A percentile compares a stretch with the other conserved stretches of the same genome.
phyloP scores from a whole-genome alignment of 2,797 vertebrate genomes.

The Dendrocincla tyrannina region DNA sequence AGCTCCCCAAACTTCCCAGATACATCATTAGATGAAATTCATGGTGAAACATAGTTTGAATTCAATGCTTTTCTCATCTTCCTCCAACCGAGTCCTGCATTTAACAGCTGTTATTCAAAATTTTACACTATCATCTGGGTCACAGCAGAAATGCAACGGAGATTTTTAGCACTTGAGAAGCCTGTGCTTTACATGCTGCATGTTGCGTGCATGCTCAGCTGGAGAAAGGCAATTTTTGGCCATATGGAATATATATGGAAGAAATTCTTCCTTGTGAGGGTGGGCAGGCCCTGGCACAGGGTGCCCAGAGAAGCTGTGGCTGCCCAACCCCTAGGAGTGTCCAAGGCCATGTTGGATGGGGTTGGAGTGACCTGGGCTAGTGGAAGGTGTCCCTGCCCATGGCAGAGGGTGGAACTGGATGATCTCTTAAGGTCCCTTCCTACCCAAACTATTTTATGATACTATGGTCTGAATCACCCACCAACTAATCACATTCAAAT shows the following conservation, averaged over 20 bases:
- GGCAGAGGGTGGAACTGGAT: not conserved
- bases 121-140: not conserved
- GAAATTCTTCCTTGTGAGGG: not conserved
- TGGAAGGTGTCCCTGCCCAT: not conserved
- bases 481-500: not conserved
- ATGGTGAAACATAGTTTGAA: not conserved
- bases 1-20: not conserved
- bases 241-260: not conserved
- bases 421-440: not conserved
- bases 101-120: not conserved
- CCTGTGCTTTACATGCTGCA: not conserved
- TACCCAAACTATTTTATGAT: not conserved
- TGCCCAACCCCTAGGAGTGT: not conserved
- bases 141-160: not conserved
- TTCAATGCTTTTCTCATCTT: not conserved
- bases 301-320: not conserved
- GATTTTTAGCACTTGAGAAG: not conserved
- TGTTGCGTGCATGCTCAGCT: not conserved
- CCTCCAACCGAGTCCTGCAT: not conserved
- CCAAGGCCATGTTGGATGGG: rapidly evolving
- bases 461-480: not conserved
- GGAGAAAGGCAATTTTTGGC: not conserved
- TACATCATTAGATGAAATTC: not conserved
- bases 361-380: rapidly evolving
- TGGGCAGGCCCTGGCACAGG: not conserved